These are phyloP conservation scores for Luperina testacea DNA, from an alignment of 2,888 invertebrate species.

Conservation along the genomic window DNA sequence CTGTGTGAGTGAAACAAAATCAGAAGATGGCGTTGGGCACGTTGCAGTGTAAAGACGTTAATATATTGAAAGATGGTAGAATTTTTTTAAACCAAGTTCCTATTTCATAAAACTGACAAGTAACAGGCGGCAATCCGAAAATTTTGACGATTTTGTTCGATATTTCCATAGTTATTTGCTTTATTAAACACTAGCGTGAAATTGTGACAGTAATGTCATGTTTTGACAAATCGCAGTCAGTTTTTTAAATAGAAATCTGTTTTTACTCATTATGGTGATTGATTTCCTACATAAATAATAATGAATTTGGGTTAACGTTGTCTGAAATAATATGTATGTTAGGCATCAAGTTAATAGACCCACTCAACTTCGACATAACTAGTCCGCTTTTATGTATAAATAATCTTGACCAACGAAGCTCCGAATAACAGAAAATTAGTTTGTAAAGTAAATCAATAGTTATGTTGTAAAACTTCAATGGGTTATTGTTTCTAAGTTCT, in stretches of 20 bases:
- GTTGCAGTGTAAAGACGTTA: neutral
- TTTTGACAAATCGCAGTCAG: neutral
- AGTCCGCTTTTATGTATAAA: neutral
- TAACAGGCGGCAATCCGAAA: neutral
- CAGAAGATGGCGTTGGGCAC: too few relatives aligned
- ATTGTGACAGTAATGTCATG: neutral
- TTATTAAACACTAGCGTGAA: neutral
- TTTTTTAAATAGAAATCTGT: neutral
- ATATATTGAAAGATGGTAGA: neutral
- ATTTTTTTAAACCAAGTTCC: neutral
- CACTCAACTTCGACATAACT: neutral
- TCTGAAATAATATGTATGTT: neutral
- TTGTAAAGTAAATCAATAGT: conserved; percentile 15
- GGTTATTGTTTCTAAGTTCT: neutral
- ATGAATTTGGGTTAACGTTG: neutral
- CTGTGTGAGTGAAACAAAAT: too few relatives aligned
- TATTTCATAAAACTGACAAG: neutral
- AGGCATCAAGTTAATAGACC: neutral
- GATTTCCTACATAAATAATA: neutral
- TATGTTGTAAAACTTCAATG: neutral
- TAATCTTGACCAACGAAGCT: conserved; percentile 2
- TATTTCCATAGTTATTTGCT: neutral
- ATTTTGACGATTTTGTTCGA: neutral
- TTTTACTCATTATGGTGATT: neutral
- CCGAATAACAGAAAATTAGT: conserved; percentile 3